A percentile compares a stretch with the other conserved stretches of the same genome.
Evolutionary conservation across 2,888 invertebrate genomes (phyloP).

Genomic region (Hypercompe scribonia): DNA sequence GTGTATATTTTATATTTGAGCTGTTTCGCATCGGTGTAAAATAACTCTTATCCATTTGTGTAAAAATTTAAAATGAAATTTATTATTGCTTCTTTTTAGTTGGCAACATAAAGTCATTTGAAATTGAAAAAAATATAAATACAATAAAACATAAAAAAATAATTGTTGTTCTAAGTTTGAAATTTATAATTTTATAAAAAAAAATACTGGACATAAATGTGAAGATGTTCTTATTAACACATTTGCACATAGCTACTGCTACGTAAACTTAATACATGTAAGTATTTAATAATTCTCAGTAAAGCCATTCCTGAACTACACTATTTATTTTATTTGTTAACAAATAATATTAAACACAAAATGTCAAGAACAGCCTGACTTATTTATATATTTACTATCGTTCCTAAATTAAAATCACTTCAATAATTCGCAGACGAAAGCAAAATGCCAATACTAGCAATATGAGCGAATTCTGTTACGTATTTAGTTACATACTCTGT

Average conservation of each 20-base stretch:
- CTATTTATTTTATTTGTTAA: neutral
- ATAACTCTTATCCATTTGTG: too few species aligned
- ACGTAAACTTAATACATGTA: neutral
- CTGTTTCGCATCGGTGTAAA: too few species aligned
- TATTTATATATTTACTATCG: conserved; percentile 1
- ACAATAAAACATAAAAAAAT: too few species aligned
- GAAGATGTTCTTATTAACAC: too few species aligned
- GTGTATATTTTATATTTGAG: too few species aligned
- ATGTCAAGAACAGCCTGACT: neutral
- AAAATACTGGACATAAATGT: too few species aligned
- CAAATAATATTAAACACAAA: neutral
- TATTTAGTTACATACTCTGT: conserved; percentile 22
- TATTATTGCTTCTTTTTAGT: too few species aligned
- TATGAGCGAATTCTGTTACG: conserved; percentile 33
- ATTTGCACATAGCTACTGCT: neutral
- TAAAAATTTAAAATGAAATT: too few species aligned
- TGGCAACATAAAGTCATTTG: too few species aligned
- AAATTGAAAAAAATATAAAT: too few species aligned
- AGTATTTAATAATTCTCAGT: neutral
- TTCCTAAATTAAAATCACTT: conserved; percentile 34
- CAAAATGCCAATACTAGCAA: conserved; percentile 32
- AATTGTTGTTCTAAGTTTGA: too few species aligned
- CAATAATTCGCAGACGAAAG: conserved; percentile 30
- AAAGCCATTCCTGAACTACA: neutral
- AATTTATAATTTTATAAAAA: too few species aligned